Evolutionary conservation across 2,113 vertebrate genomes (phyloP), one percentile per base, ranked within the genome.

Genomic region (Aegotheles bennettii): DNA sequence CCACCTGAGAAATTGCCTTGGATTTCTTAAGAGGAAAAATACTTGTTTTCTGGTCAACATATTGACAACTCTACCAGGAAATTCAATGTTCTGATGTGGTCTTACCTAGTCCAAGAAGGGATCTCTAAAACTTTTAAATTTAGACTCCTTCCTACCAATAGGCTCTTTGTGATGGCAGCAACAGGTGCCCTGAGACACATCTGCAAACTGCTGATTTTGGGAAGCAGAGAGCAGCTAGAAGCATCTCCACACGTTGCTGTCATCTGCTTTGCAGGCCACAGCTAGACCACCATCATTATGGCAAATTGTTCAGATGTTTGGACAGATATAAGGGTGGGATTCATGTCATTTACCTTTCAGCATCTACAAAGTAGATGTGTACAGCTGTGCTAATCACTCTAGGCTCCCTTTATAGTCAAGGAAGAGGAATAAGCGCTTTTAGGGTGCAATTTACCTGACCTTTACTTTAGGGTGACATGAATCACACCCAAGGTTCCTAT

Each of bases 301-400:
- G 51, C 1, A 2, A 94, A 94, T 96, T 95, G 93, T 93, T 96
- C 90, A 94, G 69, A 63, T 95, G n/a, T 79, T 96, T 95, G 78
- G 43, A 36, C 33, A 76, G 61, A 42, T 2, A 0, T 68, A 47
- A 96, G 87, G 77, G 74, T 89, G 81, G 65, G 74, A 95, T 87
- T 93, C 23, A 23, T 54, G 87, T 87, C 36, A 68, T 87, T 93
- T 93, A 60, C 87, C 96, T 96, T 95, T 95, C 96, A 96, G 8
- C 84, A 79, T 90, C 81, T 94, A 95, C 92, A 94, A 91, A 96
- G 90, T 94, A 68, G 90, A 79, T 82, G 65, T 79, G 77, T 94
- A 87, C 70, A 16, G 40, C 74, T 90, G 56, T 85, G 81, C 84
- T 96, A 93, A 96, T 95, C 78, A 48, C 82, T 79, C 70, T 43